These are phyloP conservation scores for Stigmatopora nigra DNA, from an alignment of 2,113 vertebrate genomes.

Conservation along the genomic window DNA sequence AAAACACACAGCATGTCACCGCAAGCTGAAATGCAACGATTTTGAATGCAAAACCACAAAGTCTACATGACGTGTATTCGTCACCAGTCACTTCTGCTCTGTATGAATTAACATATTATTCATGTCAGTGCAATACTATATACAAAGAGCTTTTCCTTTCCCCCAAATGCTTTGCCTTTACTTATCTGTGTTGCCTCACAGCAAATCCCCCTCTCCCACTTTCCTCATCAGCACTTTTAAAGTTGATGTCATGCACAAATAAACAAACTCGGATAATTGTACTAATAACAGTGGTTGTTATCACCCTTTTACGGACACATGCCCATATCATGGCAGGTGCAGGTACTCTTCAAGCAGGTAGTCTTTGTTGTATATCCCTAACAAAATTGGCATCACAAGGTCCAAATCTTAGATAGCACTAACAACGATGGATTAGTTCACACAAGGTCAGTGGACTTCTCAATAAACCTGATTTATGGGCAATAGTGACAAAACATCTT, in stretches of 20 bases:
- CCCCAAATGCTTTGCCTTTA: conserved; percentile 28
- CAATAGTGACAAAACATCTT: conserved; percentile 5
- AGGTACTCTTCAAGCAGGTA: conserved; percentile 10
- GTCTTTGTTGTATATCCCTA: not conserved
- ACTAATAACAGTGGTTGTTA: conserved; percentile 43
- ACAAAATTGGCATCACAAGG: conserved; percentile 18
- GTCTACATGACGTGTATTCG: not conserved
- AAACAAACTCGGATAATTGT: conserved; percentile 35
- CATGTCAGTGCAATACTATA: conserved; percentile 3
- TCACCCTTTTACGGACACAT: conserved; percentile 17
- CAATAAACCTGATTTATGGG: conserved; percentile 5
- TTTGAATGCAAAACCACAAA: conserved; percentile 22
- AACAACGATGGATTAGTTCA: conserved; percentile 41
- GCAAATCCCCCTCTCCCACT: conserved; percentile 24
- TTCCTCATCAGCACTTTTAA: conserved; percentile 48
- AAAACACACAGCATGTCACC: conserved; percentile 5
- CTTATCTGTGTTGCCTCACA: conserved; percentile 13
- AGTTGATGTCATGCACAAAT: conserved; percentile 23
- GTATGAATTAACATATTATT: not conserved
- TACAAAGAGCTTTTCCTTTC: conserved; percentile 13
- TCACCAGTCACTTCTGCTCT: not conserved
- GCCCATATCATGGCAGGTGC: conserved; percentile 11
- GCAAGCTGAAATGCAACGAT: conserved; percentile 5
- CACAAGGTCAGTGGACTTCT: conserved; percentile 18
- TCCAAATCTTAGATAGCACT: conserved; percentile 7